Base-by-base conservation (phyloP, 2,888 invertebrate species). In the Agrilus cyanescens region DNA sequence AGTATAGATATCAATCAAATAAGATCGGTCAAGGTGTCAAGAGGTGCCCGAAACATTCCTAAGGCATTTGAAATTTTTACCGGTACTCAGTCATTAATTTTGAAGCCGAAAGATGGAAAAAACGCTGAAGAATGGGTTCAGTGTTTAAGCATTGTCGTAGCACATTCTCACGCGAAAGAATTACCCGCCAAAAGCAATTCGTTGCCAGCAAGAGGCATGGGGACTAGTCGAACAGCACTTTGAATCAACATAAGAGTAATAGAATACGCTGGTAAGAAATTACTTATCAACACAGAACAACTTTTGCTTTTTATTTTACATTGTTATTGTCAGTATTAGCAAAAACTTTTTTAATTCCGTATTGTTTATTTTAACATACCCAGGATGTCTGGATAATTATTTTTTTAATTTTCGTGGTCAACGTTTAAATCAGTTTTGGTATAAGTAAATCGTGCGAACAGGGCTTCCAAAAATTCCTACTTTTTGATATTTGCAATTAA, bases 11-110 rank as follows among this genome's bases (percentile, higher is more conserved):
- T 95, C 12, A 87, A 90, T 65, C 89, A 91, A 67, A 93, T 95
- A 50, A 80, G 91, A 12, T 90, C 89, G 31, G 94, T 95, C n/a
- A 87, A 93, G 59, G 93, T 94, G 10, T 85, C 91, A 1, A 75
- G 89, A 38, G 86, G 90, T 41, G 88, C 90, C 8, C 75, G 93
- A 41, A 89, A 90, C 69, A 90, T 94, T 56, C 93, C 94, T 15
- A 91, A 90, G 65, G 93, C 93, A 1, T 95, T 95, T 71, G 94
- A 95, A 72, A 94, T 95, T 56, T 95, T 94, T 71, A 94, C 94
- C 0, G 85, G 85, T 40, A 89, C 93, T 67, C 89, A 89, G 66
- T 87, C 88, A 8, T 79, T 91, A 52, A 88, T 93, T 57, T 76
- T 95, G 53, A 94, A 95, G 70, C 94, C 94, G 6, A 90, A 89